A percentile compares a stretch with the other conserved stretches of the same genome.
These are phyloP conservation scores for Plotosus lineatus DNA, from an alignment of 2,113 vertebrate genomes.

Conservation along the genomic window DNA sequence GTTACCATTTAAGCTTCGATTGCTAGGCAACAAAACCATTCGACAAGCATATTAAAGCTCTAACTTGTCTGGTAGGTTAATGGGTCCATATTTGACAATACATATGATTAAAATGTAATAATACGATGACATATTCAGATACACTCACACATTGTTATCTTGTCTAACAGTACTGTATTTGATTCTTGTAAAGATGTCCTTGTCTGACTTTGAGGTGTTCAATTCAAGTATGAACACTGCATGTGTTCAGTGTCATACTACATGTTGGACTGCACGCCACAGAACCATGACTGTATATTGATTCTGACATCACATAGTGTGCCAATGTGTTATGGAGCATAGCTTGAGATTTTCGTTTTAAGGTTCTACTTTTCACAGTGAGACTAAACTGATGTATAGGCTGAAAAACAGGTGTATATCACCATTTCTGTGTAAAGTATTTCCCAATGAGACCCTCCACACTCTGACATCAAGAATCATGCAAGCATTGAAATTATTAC, in stretches of 20 bases:
- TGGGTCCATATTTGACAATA: not conserved
- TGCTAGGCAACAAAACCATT: not conserved
- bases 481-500: not conserved
- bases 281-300: not conserved
- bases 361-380: not conserved
- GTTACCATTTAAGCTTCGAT: not conserved
- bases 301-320: not conserved
- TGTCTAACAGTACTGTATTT: not conserved
- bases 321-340: not conserved
- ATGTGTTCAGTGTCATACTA: not conserved
- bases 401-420: not conserved
- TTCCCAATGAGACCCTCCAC: not conserved
- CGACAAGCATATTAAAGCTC: not conserved
- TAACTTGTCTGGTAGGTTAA: not conserved
- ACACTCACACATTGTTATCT: not conserved
- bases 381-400: not conserved
- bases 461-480: not conserved
- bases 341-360: not conserved
- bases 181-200: not conserved
- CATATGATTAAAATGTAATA: not conserved
- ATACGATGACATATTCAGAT: not conserved
- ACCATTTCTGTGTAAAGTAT: not conserved
- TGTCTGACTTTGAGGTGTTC: not conserved
- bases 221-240: not conserved
- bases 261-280: not conserved